phyloP scores from a whole-genome alignment of 2,797 vertebrate genomes.

The Poeciliopsis infans region DNA sequence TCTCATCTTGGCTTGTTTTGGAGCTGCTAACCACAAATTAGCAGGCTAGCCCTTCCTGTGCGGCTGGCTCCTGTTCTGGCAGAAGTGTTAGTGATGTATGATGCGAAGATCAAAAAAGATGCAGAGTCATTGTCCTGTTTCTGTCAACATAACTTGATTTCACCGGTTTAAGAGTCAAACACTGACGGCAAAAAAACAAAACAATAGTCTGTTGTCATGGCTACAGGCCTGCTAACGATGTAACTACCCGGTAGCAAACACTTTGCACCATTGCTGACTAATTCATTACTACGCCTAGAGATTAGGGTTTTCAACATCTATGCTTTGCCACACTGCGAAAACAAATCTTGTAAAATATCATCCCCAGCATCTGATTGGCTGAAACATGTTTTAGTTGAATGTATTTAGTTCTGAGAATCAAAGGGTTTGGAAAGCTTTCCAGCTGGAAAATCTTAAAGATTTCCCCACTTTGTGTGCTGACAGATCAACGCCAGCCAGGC shows the following conservation, averaged over 20 bases:
- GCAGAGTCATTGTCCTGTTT: not conserved
- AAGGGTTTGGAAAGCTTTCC: not conserved
- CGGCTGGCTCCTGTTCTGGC: not conserved
- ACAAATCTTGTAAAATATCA: not conserved
- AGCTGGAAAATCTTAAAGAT: slow-evolving; percentile 21
- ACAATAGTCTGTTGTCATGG: not conserved
- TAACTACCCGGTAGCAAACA: not conserved
- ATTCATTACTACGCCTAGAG: not conserved
- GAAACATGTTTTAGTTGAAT: not conserved
- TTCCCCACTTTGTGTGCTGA: slow-evolving; percentile 9
- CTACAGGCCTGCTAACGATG: not conserved
- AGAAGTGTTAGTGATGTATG: not conserved
- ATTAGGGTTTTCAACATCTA: not conserved
- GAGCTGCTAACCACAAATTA: not conserved
- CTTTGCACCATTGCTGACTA: not conserved
- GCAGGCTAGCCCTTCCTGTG: not conserved
- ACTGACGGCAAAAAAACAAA: not conserved
- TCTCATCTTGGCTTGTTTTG: not conserved
- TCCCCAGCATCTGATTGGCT: not conserved
- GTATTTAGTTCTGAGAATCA: slow-evolving; percentile 3
- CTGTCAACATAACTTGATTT: not conserved
- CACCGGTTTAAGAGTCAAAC: not conserved
- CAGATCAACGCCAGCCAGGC: not conserved
- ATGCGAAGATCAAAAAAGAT: not conserved
- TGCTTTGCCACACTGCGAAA: not conserved